Evolutionary conservation across 2,113 vertebrate genomes (phyloP).

Genomic region (Mobula hypostoma): DNA sequence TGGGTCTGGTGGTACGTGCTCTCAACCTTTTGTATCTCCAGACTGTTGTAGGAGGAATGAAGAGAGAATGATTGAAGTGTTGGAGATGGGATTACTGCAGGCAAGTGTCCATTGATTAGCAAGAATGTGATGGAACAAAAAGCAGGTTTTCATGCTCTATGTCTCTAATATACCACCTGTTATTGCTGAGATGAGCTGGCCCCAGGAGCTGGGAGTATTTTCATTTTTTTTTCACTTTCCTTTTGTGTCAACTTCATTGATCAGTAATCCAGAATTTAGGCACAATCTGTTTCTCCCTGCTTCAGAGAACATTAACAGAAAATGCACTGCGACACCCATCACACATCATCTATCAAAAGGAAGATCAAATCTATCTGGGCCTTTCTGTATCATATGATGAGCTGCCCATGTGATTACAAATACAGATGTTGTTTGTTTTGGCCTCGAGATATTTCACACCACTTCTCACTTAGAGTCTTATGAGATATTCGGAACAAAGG

Average conservation of each 20-base stretch:
- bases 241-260: neutral
- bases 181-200: neutral
- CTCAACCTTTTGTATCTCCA: too few relatives aligned
- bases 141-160: too few relatives aligned
- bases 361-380: neutral
- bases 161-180: neutral
- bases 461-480: neutral
- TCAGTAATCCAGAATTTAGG: neutral
- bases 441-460: conserved; percentile 10
- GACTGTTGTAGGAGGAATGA: too few relatives aligned
- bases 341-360: neutral
- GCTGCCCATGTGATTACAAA: neutral
- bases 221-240: neutral
- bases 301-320: neutral
- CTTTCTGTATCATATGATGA: neutral
- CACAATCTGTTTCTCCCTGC: neutral
- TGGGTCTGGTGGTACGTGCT: too few relatives aligned
- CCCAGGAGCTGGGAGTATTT: neutral
- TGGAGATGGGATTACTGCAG: too few relatives aligned
- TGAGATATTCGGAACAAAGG: conserved; percentile 5
- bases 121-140: too few relatives aligned
- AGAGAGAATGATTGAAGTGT: too few relatives aligned
- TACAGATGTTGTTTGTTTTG: conserved; percentile 36
- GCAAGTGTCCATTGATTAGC: too few relatives aligned
- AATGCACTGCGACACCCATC: neutral